Conservation (phyloP, 2,113 vertebrate genomes). For the Nymphicus hollandicus region DNA sequence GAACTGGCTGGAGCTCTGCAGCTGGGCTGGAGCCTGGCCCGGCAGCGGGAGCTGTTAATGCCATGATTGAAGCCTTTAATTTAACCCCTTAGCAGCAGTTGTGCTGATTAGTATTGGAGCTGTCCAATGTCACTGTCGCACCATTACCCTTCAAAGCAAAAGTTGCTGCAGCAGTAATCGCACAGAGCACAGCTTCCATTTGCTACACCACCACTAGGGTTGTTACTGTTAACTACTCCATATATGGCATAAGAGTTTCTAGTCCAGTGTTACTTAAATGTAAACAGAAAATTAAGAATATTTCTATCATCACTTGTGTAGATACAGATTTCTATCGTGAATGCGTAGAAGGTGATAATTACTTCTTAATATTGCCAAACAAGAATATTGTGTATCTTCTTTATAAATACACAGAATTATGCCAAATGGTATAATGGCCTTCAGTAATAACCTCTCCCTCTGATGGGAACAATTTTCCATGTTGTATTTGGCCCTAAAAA, state of each 20-base stretch:
- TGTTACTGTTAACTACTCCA: neutral
- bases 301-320: neutral
- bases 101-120: neutral
- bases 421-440: neutral
- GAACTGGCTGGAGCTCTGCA: neutral
- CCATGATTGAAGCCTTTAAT: neutral
- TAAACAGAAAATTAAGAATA: neutral
- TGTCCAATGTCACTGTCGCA: neutral
- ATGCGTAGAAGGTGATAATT: neutral
- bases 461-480: neutral
- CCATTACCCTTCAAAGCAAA: neutral
- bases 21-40: neutral
- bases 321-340: neutral
- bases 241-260: neutral
- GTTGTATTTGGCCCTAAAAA: neutral
- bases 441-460: neutral
- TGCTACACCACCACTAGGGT: neutral
- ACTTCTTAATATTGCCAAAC: neutral
- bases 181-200: neutral
- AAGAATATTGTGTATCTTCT: neutral
- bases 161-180: neutral
- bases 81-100: slow-evolving; percentile 12
- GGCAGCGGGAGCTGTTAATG: neutral
- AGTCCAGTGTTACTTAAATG: neutral
- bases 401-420: neutral